Evolutionary conservation across 1,140 invertebrate species (phyloP).

Genomic region (Belonocnema kinseyi): DNA sequence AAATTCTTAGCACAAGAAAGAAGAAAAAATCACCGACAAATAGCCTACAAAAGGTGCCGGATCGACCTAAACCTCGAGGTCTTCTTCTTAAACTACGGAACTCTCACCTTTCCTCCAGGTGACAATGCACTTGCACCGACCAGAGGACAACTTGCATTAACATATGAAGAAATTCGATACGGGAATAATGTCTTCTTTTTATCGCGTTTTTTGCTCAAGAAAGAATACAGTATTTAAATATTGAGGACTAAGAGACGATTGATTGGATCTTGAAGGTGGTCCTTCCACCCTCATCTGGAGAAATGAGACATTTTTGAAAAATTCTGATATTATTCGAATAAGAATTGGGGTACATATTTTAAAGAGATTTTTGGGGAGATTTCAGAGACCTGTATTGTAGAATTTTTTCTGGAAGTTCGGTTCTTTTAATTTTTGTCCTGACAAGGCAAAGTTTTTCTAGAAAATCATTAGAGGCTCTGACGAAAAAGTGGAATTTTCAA

Average conservation of each 20-base stretch:
- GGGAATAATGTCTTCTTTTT: constrained; percentile 5
- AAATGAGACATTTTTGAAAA: background rate
- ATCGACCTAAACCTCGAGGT: background rate
- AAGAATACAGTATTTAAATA: background rate
- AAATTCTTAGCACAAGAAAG: background rate
- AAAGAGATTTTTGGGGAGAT: background rate
- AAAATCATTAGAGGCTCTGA: too few species aligned
- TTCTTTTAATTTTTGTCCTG: too few species aligned
- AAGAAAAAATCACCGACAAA: background rate
- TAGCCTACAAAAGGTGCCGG: background rate
- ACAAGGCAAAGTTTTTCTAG: too few species aligned
- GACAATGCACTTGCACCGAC: constrained; percentile 18
- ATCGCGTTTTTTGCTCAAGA: background rate
- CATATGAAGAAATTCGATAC: constrained; percentile 4
- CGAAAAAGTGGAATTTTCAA: too few species aligned
- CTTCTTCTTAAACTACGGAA: background rate
- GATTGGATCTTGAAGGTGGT: background rate
- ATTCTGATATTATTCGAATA: background rate
- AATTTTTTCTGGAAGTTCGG: too few species aligned
- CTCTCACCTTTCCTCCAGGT: too few species aligned
- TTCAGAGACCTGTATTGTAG: too few species aligned
- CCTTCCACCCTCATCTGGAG: background rate
- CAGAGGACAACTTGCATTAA: background rate
- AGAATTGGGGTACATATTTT: background rate
- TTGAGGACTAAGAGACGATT: background rate